Percentiles rank a stretch among this genome's conserved stretches.
Conservation (phyloP, 2,113 vertebrate species). For the Sinocyclocheilus maitianheensis region DNA sequence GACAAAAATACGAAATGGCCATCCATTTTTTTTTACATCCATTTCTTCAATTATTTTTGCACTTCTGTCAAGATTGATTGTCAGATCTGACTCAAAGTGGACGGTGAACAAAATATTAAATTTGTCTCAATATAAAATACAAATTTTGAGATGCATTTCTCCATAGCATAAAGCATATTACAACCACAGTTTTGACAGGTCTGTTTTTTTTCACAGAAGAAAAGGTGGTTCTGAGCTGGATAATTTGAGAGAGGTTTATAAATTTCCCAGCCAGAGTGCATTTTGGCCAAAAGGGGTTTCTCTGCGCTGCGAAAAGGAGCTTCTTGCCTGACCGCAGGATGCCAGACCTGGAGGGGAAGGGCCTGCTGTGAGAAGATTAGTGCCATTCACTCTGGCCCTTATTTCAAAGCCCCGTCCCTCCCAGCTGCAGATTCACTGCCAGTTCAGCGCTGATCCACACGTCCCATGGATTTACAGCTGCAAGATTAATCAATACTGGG, state of each 20-base stretch:
- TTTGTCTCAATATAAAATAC: slow-evolving; percentile 2
- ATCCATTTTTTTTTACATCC: neutral
- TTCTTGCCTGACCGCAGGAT: neutral
- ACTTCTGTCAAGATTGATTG: neutral
- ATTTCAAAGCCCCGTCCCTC: slow-evolving; percentile 47
- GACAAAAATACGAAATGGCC: neutral
- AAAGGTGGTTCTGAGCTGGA: neutral
- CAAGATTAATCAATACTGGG: slow-evolving; percentile 53
- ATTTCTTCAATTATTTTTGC: neutral
- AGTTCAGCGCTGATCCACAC: slow-evolving; percentile 41
- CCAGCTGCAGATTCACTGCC: slow-evolving; percentile 38
- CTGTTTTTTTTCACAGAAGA: neutral
- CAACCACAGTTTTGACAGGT: neutral
- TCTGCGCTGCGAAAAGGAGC: neutral
- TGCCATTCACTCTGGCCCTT: slow-evolving; percentile 32
- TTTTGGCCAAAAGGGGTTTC: slow-evolving; percentile 12
- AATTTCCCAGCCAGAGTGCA: neutral
- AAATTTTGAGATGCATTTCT: neutral
- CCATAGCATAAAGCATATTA: neutral
- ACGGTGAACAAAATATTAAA: neutral
- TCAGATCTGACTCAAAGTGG: neutral
- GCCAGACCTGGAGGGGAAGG: slow-evolving; percentile 37
- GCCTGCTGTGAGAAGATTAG: slow-evolving; percentile 49
- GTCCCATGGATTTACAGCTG: slow-evolving; percentile 33
- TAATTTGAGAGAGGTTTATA: neutral